Conservation (phyloP, 2,888 invertebrate genomes). For the Serrognathus titanus region DNA sequence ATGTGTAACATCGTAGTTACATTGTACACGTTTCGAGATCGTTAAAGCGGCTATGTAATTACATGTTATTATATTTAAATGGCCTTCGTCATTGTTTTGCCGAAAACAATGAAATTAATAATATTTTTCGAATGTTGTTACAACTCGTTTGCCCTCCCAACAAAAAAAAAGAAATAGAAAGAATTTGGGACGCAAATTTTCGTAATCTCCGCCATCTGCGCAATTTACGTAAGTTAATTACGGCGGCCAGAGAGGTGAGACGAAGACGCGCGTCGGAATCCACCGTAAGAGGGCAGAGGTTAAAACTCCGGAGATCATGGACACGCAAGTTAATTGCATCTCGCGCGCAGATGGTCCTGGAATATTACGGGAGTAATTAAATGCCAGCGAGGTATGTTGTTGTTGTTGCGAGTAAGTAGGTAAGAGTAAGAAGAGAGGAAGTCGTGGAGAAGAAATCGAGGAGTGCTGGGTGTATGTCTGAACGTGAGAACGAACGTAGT, state of each 20-base stretch:
- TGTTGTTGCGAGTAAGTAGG: conserved; percentile 8
- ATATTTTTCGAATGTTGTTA: no score
- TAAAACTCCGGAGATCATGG: conserved; percentile 23
- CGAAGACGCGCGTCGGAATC: conserved; percentile 9
- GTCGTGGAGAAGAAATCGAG: background rate
- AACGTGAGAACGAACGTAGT: background rate
- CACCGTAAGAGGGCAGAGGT: conserved; percentile 21
- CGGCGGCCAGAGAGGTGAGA: conserved; percentile 5
- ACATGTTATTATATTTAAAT: no score
- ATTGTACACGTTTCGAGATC: no score
- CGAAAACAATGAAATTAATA: no score
- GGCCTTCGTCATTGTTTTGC: no score
- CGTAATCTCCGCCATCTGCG: conserved; percentile 3
- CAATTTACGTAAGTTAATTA: conserved; percentile 12
- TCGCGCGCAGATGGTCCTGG: conserved; percentile 20
- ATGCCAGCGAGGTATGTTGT: conserved; percentile 7
- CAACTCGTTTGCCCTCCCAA: no score
- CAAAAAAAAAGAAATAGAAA: no score
- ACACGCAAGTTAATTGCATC: conserved; percentile 23
- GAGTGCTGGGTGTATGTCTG: conserved; percentile 7
- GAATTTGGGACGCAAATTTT: conserved; percentile 5
- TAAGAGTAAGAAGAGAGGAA: conserved; percentile 10
- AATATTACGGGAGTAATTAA: conserved; percentile 24
- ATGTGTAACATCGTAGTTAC: no score
- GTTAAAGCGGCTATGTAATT: no score